These are phyloP conservation scores for Leiothrix lutea DNA, from an alignment of 2,113 vertebrate genomes.

Conservation along the genomic window DNA sequence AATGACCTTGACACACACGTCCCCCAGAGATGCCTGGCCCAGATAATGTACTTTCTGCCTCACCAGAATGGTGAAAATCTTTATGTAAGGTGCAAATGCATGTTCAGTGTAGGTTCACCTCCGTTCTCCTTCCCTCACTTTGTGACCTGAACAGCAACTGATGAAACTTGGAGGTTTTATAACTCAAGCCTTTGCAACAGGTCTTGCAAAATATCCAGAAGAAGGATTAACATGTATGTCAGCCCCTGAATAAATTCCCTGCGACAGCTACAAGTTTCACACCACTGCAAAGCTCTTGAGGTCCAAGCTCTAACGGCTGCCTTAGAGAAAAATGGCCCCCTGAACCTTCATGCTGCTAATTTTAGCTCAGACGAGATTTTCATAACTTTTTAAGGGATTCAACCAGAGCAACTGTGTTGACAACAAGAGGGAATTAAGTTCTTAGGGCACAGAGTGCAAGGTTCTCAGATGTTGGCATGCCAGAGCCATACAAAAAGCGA, in stretches of 20 bases:
- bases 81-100: not conserved
- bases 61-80: not conserved
- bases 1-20: accelerated
- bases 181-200: not conserved
- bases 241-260: not conserved
- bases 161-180: not conserved
- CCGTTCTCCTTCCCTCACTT: not conserved
- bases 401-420: not conserved
- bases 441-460: not conserved
- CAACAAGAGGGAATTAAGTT: not conserved
- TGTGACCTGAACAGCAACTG: not conserved
- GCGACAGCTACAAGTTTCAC: not conserved
- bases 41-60: not conserved
- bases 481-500: not conserved
- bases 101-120: not conserved
- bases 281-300: not conserved
- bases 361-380: constrained; percentile 5
- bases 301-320: not conserved
- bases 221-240: not conserved
- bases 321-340: not conserved
- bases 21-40: not conserved
- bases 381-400: not conserved
- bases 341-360: not conserved
- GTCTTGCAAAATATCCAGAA: not conserved
- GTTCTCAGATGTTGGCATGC: not conserved